A percentile compares a stretch with the other conserved stretches of the same genome.
Evolutionary conservation across 2,797 vertebrate genomes (phyloP).

Genomic region (Phalanger gymnotis): DNA sequence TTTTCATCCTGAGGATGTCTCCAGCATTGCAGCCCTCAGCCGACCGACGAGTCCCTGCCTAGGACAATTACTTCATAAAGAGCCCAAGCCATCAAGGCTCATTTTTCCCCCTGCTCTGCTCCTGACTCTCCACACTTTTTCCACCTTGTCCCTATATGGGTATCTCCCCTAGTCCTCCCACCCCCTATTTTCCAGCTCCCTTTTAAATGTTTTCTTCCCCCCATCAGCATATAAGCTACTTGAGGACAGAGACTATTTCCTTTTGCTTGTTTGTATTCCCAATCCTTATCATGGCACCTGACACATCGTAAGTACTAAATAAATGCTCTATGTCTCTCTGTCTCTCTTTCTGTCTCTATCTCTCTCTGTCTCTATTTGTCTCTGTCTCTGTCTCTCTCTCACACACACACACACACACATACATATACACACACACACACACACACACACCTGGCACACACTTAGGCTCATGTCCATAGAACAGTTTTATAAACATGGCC

Average conservation of each 20-base stretch:
- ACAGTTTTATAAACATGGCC: too few species aligned
- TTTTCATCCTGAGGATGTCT: not conserved
- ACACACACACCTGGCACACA: too few species aligned
- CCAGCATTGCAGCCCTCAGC: not conserved
- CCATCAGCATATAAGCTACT: not conserved
- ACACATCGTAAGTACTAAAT: not conserved
- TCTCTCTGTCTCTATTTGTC: fast-evolving
- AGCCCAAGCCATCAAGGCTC: not conserved
- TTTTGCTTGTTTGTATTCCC: not conserved
- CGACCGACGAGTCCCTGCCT: not conserved
- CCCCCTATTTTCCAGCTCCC: not conserved
- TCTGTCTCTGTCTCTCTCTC: too few species aligned
- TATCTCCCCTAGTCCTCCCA: not conserved
- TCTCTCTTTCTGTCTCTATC: not conserved
- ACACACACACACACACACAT: too few species aligned
- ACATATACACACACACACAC: too few species aligned
- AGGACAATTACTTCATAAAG: not conserved
- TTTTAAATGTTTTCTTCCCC: not conserved
- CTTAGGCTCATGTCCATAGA: too few species aligned
- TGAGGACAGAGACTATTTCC: not conserved
- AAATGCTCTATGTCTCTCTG: not conserved
- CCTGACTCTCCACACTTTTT: not conserved
- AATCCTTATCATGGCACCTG: not conserved
- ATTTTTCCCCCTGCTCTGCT: not conserved
- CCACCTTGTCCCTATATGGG: not conserved